Conservation (phyloP, 1,140 invertebrate species). For the Drosophila erecta region DNA sequence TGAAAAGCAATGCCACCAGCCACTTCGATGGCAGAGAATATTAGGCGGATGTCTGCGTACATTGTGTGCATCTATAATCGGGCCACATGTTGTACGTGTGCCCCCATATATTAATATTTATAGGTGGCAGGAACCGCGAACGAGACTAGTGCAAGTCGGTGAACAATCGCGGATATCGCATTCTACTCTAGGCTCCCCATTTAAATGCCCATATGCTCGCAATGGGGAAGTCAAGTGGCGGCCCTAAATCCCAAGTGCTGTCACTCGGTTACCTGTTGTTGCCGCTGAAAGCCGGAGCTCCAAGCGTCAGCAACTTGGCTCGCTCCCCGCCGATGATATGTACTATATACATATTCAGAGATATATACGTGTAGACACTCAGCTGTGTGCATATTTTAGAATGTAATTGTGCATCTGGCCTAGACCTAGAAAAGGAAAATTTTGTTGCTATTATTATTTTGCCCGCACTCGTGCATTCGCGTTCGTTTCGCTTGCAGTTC, state of each 20-base stretch:
- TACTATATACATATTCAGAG: neutral
- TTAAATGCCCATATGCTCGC: neutral
- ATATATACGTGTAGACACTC: slow-evolving; percentile 13
- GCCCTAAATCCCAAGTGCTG: slow-evolving; percentile 39
- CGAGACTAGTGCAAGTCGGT: slow-evolving; percentile 37
- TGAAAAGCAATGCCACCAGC: slow-evolving; percentile 31
- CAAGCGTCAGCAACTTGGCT: slow-evolving; percentile 12
- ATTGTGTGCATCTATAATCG: slow-evolving; percentile 75
- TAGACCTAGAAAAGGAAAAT: slow-evolving; percentile 85
- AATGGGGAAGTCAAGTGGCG: slow-evolving; percentile 29
- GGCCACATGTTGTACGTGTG: slow-evolving; percentile 20
- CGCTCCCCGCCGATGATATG: slow-evolving; percentile 1
- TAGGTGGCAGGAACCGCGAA: slow-evolving; percentile 54
- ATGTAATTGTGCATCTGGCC: slow-evolving; percentile 84
- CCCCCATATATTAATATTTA: slow-evolving; percentile 63
- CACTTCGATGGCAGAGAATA: slow-evolving; percentile 62
- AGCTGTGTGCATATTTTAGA: slow-evolving; percentile 82
- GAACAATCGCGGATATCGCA: slow-evolving; percentile 26
- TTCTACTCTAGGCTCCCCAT: neutral
- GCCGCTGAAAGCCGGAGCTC: slow-evolving; percentile 20
- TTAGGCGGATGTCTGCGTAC: slow-evolving; percentile 77
- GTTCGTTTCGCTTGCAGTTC: slow-evolving; percentile 40
- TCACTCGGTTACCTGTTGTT: slow-evolving; percentile 33
- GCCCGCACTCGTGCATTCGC: slow-evolving; percentile 51
- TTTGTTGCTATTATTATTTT: slow-evolving; percentile 83